A percentile compares a stretch with the other conserved stretches of the same genome.
phyloP scores from a whole-genome alignment of 2,113 vertebrate species.

The Okapia johnstoni region DNA sequence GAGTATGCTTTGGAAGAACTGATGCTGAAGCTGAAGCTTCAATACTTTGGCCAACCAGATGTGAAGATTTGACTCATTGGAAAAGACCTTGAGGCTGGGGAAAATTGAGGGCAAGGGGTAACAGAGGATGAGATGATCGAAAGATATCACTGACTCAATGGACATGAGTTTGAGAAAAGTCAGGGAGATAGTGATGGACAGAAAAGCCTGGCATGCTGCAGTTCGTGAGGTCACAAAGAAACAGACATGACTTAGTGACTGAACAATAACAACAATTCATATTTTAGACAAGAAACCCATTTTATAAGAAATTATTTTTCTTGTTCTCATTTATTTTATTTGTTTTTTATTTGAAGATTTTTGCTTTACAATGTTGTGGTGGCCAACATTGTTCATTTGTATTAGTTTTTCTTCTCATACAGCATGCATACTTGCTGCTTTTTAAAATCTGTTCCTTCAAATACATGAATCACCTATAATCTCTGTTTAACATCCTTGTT shows the following conservation, averaged over 20 bases:
- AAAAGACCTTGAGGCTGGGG: background rate
- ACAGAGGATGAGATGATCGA: background rate
- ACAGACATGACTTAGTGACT: background rate
- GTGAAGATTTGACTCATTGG: background rate
- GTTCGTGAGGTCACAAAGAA: background rate
- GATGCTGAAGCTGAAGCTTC: background rate
- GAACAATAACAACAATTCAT: background rate
- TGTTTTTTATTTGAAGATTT: background rate
- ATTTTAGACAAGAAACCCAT: background rate
- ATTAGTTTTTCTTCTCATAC: background rate
- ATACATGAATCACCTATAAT: background rate
- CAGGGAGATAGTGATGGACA: background rate
- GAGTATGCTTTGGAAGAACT: background rate
- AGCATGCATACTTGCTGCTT: background rate
- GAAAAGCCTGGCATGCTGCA: background rate
- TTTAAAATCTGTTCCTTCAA: background rate
- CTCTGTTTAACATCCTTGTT: background rate
- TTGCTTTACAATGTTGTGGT: background rate
- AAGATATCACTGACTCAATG: background rate
- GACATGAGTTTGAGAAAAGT: background rate
- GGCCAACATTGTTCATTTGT: background rate
- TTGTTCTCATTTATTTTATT: background rate
- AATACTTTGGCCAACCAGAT: background rate
- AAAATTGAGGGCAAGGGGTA: background rate
- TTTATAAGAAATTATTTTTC: background rate